These are phyloP conservation scores for Enteromius afrohamiltoni DNA, from an alignment of 2,797 vertebrate genomes.

Conservation along the genomic window DNA sequence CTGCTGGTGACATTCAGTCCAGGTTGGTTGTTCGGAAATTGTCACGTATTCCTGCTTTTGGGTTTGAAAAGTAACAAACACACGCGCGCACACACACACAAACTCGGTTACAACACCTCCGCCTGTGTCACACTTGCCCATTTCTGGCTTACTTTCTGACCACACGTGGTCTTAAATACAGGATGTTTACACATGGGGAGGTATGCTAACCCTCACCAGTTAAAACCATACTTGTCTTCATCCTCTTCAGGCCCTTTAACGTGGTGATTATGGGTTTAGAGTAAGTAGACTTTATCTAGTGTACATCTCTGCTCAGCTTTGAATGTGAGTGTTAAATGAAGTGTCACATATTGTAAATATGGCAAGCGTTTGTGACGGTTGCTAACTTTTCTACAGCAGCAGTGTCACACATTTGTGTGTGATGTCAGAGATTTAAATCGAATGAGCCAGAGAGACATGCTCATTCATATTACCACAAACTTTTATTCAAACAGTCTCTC, in stretches of 20 bases:
- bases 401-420: neutral
- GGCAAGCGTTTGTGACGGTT: neutral
- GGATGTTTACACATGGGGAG: slow-evolving; percentile 54
- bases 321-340: neutral
- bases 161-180: slow-evolving; percentile 52
- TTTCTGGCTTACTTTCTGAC: slow-evolving; percentile 51
- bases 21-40: slow-evolving; percentile 22
- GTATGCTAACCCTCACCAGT: slow-evolving; percentile 51
- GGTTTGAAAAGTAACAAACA: slow-evolving; percentile 15
- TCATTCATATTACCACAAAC: neutral
- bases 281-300: slow-evolving; percentile 35
- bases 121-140: neutral
- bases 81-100: neutral
- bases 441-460: neutral
- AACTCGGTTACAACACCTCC: slow-evolving; percentile 36
- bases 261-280: slow-evolving; percentile 44
- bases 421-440: neutral
- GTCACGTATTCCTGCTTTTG: neutral
- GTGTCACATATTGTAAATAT: neutral
- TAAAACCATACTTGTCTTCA: slow-evolving; percentile 50
- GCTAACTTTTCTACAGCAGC: neutral
- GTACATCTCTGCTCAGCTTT: slow-evolving; percentile 27
- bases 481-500: neutral
- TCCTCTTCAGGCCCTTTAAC: slow-evolving; percentile 35
- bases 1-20: slow-evolving; percentile 30